Evolutionary conservation across 2,888 invertebrate species (phyloP).

Genomic region (Eupithecia inturbata): DNA sequence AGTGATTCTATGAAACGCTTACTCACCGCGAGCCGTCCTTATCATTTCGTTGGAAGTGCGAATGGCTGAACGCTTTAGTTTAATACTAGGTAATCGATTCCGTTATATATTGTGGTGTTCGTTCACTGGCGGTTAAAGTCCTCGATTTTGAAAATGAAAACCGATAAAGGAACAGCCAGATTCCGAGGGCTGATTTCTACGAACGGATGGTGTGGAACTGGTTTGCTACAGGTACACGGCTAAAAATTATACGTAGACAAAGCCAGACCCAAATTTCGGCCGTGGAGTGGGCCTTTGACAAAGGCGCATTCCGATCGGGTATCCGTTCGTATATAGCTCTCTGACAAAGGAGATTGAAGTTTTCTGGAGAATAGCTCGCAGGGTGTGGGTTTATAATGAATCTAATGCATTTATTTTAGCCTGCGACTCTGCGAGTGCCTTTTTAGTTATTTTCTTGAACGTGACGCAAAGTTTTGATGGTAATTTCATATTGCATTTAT

Average conservation of each 20-base stretch:
- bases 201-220: conserved; percentile 70
- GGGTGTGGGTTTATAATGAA: not conserved
- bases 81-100: conserved; percentile 51
- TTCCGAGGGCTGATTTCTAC: conserved; percentile 60
- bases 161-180: conserved; percentile 62
- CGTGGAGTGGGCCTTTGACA: conserved; percentile 67
- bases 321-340: conserved; percentile 55
- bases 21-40: conserved; percentile 54
- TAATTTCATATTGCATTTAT: not conserved
- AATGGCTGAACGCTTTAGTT: conserved; percentile 53
- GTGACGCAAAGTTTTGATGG: not conserved
- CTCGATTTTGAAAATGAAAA: conserved; percentile 55
- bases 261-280: conserved; percentile 68
- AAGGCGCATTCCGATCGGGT: conserved; percentile 73
- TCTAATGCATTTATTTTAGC: conserved; percentile 2
- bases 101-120: conserved; percentile 37
- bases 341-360: conserved; percentile 53
- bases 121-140: conserved; percentile 50
- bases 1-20: conserved; percentile 56
- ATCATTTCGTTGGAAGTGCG: conserved; percentile 56
- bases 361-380: conserved; percentile 39
- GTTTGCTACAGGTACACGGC: conserved; percentile 78
- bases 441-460: not conserved
- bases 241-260: conserved; percentile 80
- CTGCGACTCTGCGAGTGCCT: not conserved